Conservation (phyloP, 2,797 vertebrate genomes). For the Rhinella marina region DNA sequence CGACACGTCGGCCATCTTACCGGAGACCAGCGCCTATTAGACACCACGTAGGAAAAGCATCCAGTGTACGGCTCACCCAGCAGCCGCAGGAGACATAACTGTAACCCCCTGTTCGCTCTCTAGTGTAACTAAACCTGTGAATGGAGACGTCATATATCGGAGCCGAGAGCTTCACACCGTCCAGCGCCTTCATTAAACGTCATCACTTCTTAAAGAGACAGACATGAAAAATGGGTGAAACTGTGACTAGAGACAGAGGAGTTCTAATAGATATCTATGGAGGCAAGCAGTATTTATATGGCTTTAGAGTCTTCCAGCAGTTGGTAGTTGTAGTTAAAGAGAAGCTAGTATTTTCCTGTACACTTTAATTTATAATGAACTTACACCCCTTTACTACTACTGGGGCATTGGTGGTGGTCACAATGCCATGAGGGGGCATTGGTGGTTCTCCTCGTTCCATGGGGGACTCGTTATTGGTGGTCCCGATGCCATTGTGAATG, state of each 20-base stretch:
- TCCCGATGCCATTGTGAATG: too few relatives aligned
- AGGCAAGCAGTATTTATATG: neutral
- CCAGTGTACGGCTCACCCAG: too few relatives aligned
- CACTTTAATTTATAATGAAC: too few relatives aligned
- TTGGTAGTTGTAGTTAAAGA: neutral
- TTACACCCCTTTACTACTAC: too few relatives aligned
- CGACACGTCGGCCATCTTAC: neutral
- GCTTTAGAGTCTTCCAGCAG: neutral
- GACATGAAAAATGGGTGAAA: neutral
- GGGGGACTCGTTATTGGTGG: too few relatives aligned
- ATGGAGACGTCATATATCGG: neutral
- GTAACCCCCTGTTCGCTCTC: neutral
- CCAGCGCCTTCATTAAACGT: slow-evolving; percentile 1
- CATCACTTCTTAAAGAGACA: neutral
- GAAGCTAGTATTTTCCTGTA: too few relatives aligned
- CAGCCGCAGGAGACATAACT: neutral
- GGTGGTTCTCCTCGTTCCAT: too few relatives aligned
- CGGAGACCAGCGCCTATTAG: neutral
- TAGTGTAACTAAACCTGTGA: neutral
- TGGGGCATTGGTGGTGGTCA: too few relatives aligned
- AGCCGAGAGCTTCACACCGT: neutral
- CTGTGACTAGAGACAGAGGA: neutral
- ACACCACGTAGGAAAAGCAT: neutral
- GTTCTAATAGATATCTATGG: neutral
- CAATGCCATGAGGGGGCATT: too few relatives aligned